Evolutionary conservation across 2,797 vertebrate species (phyloP).

Genomic region (Tiaroga cobitis): DNA sequence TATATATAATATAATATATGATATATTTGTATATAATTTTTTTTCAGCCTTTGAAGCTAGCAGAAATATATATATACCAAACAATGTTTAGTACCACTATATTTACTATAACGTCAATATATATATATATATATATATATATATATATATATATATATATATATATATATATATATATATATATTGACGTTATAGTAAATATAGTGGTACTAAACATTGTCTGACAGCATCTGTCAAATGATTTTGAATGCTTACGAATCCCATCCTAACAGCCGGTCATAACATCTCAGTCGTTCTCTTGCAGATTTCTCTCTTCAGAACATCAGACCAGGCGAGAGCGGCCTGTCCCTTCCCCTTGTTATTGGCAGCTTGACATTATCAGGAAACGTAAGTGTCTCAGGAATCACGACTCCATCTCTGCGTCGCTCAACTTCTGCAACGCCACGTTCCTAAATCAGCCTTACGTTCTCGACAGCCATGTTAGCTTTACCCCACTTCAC

Average conservation of each 20-base stretch:
- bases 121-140: background rate
- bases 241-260: background rate
- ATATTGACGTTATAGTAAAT: background rate
- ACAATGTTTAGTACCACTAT: no score
- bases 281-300: background rate
- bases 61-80: background rate
- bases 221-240: background rate
- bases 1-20: no score
- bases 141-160: no score
- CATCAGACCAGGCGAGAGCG: background rate
- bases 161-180: background rate
- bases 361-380: constrained; percentile 14
- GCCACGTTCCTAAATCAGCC: constrained; percentile 24
- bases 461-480: constrained; percentile 28
- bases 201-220: background rate
- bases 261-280: background rate
- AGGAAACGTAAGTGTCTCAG: constrained; percentile 7
- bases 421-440: background rate
- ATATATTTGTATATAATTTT: no score
- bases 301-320: background rate
- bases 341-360: background rate
- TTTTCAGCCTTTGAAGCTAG: background rate
- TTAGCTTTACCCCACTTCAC: constrained; percentile 34
- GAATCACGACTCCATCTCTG: constrained; percentile 3
- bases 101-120: no score